Evolutionary conservation across 2,888 invertebrate genomes (phyloP).

Genomic region (Petrophora chlorosata): DNA sequence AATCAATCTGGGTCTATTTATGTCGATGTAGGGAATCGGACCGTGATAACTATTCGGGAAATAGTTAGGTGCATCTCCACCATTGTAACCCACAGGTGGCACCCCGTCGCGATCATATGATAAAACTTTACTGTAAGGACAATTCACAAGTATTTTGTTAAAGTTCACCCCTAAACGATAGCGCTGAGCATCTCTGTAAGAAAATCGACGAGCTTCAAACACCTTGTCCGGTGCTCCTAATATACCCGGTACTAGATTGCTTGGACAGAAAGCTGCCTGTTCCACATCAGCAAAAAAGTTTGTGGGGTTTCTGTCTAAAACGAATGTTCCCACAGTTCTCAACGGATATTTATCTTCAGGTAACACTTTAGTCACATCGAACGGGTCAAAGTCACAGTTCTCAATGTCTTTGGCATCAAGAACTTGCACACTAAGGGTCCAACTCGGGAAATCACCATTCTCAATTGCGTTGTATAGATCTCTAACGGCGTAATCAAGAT

Average conservation of each 20-base stretch:
- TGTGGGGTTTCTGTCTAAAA: slow-evolving; percentile 91
- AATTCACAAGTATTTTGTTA: slow-evolving; percentile 94
- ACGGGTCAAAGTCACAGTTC: slow-evolving; percentile 91
- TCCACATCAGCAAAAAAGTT: slow-evolving; percentile 96
- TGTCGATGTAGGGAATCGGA: slow-evolving; percentile 86
- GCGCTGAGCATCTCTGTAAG: slow-evolving; percentile 92
- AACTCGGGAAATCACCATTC: slow-evolving; percentile 87
- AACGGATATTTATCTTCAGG: slow-evolving; percentile 89
- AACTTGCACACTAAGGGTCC: slow-evolving; percentile 91
- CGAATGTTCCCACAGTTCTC: slow-evolving; percentile 90
- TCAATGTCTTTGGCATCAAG: slow-evolving; percentile 92
- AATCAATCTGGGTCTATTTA: slow-evolving; percentile 74
- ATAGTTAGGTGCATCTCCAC: slow-evolving; percentile 94
- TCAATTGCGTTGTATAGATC: slow-evolving; percentile 94
- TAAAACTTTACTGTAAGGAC: slow-evolving; percentile 86
- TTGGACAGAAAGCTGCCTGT: slow-evolving; percentile 93
- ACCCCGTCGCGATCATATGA: slow-evolving; percentile 94
- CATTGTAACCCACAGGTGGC: slow-evolving; percentile 88
- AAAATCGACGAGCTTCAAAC: slow-evolving; percentile 90
- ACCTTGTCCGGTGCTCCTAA: slow-evolving; percentile 94
- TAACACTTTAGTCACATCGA: slow-evolving; percentile 95
- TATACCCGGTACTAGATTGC: slow-evolving; percentile 93
- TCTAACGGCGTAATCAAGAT: slow-evolving; percentile 93
- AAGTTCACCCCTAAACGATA: slow-evolving; percentile 94
- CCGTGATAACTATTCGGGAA: slow-evolving; percentile 96